These are phyloP conservation scores for Euproctis similis DNA, from an alignment of 2,888 invertebrate genomes.

Conservation along the genomic window DNA sequence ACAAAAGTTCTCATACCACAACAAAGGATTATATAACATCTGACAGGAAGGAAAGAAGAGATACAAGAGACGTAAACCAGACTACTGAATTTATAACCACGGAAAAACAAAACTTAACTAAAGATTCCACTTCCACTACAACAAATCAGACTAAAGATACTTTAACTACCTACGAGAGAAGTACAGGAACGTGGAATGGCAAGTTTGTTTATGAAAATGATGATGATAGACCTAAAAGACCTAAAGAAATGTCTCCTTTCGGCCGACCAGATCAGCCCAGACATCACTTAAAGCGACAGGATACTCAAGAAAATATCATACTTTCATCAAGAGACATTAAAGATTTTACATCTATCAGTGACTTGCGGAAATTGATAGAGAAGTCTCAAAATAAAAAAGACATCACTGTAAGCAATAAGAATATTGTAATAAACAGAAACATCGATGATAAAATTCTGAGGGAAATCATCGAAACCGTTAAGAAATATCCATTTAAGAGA, in stretches of 20 bases:
- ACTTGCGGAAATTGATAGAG: slow-evolving; percentile 64
- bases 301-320: slow-evolving; percentile 68
- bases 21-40: slow-evolving; percentile 36
- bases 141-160: slow-evolving; percentile 58
- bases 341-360: slow-evolving; percentile 68
- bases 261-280: slow-evolving; percentile 57
- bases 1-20: slow-evolving; percentile 35
- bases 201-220: slow-evolving; percentile 72
- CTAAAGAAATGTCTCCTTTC: slow-evolving; percentile 62
- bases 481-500: slow-evolving; percentile 67
- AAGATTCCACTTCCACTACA: slow-evolving; percentile 49
- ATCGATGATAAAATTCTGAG: slow-evolving; percentile 63
- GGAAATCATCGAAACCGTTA: slow-evolving; percentile 68
- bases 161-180: slow-evolving; percentile 59
- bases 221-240: slow-evolving; percentile 56
- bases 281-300: slow-evolving; percentile 63
- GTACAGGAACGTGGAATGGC: slow-evolving; percentile 75
- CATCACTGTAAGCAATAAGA: slow-evolving; percentile 63
- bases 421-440: slow-evolving; percentile 64
- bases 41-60: slow-evolving; percentile 38
- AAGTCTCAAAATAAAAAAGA: slow-evolving; percentile 60
- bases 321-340: slow-evolving; percentile 65
- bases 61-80: slow-evolving; percentile 43
- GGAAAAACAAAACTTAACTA: slow-evolving; percentile 64
- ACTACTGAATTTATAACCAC: slow-evolving; percentile 57